Evolutionary conservation across 2,797 vertebrate genomes (phyloP).

Genomic region (Clamator glandarius): DNA sequence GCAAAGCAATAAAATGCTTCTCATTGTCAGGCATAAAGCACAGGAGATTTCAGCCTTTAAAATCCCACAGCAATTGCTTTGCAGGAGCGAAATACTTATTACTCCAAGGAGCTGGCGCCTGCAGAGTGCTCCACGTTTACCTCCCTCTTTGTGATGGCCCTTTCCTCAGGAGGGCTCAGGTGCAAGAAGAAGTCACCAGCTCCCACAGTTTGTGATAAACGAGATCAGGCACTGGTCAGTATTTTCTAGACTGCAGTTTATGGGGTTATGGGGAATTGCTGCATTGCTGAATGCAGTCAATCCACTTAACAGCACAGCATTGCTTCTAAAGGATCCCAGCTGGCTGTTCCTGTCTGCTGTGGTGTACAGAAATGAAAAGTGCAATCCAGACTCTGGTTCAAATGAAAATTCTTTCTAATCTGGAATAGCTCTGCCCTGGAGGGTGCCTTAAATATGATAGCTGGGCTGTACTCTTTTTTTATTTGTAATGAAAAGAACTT

Average conservation of each 20-base stretch:
- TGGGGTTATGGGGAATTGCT: background rate
- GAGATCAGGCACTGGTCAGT: background rate
- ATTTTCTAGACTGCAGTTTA: conserved; percentile 18
- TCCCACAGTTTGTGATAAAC: background rate
- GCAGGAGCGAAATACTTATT: background rate
- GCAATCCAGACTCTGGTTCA: conserved; percentile 20
- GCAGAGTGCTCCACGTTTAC: background rate
- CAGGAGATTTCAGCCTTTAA: background rate
- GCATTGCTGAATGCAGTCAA: conserved; percentile 11
- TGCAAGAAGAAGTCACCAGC: background rate
- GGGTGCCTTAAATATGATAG: background rate
- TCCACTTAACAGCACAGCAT: conserved; percentile 17
- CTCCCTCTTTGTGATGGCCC: background rate
- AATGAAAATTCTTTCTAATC: conserved; percentile 52
- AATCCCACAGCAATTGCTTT: background rate
- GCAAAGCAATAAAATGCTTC: background rate
- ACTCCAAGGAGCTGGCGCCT: fast-evolving
- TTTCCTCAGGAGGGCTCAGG: background rate
- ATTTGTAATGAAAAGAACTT: background rate
- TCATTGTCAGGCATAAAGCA: background rate
- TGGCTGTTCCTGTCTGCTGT: background rate
- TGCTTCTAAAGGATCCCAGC: conserved; percentile 49
- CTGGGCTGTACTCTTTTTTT: background rate
- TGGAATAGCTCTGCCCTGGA: conserved; percentile 47
- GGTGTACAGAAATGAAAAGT: background rate